Percentiles rank a stretch among this genome's conserved stretches.
These are phyloP conservation scores for Meloe dianella DNA, from an alignment of 2,888 invertebrate species.

Conservation along the genomic window DNA sequence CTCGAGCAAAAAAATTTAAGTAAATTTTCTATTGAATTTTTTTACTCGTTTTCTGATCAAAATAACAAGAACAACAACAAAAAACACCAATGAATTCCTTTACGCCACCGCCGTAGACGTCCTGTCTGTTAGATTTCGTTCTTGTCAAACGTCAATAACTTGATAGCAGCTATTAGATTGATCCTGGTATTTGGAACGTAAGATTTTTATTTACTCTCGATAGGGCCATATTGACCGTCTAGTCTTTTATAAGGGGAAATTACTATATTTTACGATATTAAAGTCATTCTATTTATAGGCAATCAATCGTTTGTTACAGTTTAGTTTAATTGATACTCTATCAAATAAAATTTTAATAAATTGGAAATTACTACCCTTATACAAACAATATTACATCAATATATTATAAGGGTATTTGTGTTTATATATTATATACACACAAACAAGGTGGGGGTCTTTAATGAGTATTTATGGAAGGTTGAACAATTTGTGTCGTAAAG, in stretches of 20 bases:
- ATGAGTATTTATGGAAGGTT: conserved; percentile 20
- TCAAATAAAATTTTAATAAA: not conserved
- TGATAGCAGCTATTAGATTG: conserved; percentile 31
- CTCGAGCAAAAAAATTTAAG: not conserved
- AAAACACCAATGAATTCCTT: conserved; percentile 30
- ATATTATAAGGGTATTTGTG: not conserved
- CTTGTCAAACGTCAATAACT: conserved; percentile 34
- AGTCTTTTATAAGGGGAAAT: not conserved
- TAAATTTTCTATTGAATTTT: not conserved
- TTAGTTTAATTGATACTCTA: not conserved
- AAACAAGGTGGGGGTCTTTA: not conserved
- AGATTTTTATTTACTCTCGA: conserved; percentile 28
- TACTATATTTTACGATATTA: not conserved
- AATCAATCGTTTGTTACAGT: not conserved
- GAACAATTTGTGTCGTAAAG: conserved; percentile 7
- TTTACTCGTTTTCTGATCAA: not conserved
- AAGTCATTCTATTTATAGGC: not conserved
- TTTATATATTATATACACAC: not conserved
- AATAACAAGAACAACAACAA: not conserved
- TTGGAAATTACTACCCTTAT: not conserved
- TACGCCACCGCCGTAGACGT: conserved; percentile 10
- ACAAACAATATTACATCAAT: not conserved
- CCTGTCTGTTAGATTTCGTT: conserved; percentile 20
- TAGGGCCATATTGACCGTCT: not conserved
- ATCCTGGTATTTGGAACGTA: conserved; percentile 20